Conservation (phyloP, 2,888 invertebrate species). For the Nasonia oneida region DNA sequence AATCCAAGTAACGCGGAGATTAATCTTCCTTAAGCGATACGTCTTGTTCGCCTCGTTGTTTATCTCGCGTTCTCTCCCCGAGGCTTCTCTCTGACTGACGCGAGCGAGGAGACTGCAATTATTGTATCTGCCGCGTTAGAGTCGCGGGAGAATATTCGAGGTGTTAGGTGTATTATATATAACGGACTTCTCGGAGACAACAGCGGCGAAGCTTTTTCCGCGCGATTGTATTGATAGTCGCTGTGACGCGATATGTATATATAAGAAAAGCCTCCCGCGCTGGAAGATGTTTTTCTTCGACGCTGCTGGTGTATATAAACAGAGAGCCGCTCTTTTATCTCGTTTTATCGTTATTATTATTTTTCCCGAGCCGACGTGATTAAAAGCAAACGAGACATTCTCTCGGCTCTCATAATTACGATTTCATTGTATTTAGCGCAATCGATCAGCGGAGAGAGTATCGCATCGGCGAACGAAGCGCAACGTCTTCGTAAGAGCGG, state of each 20-base stretch:
- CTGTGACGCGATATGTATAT: neutral
- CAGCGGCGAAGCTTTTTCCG: slow-evolving; percentile 12
- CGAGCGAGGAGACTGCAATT: neutral
- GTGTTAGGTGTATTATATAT: neutral
- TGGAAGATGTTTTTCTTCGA: neutral
- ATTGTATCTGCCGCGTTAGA: slow-evolving; percentile 18
- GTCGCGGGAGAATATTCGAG: neutral
- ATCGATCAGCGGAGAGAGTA: neutral
- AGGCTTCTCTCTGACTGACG: no score
- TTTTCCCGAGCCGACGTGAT: no score
- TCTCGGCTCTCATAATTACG: neutral
- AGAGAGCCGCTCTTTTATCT: no score
- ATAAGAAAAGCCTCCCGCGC: neutral
- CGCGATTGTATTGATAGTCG: slow-evolving; percentile 33
- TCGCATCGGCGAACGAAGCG: neutral
- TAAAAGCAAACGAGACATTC: no score
- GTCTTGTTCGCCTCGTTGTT: slow-evolving; percentile 47
- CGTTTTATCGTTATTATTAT: no score
- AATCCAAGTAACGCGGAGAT: slow-evolving; percentile 47
- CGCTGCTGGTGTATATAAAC: no score
- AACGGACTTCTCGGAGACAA: neutral
- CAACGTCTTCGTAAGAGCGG: neutral
- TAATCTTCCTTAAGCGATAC: slow-evolving; percentile 55
- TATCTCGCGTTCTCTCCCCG: slow-evolving; percentile 35
- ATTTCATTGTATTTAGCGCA: neutral